These are phyloP conservation scores for Cloeon dipterum DNA, from an alignment of 2,888 invertebrate species.

Conservation along the genomic window DNA sequence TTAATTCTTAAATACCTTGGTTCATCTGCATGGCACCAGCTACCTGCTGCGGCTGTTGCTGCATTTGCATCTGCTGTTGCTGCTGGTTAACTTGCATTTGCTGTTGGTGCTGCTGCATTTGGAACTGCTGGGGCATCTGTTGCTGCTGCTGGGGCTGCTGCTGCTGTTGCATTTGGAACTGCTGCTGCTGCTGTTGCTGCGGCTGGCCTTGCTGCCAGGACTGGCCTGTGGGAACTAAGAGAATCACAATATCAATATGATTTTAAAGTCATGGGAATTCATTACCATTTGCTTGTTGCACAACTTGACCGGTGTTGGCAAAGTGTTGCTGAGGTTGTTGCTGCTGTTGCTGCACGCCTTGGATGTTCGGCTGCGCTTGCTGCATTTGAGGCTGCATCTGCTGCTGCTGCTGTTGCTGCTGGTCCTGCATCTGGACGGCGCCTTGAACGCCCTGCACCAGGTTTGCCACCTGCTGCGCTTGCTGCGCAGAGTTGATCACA, in stretches of 20 bases:
- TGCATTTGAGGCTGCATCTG: constrained; percentile 63
- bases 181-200: constrained; percentile 12
- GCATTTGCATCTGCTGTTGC: constrained; percentile 7
- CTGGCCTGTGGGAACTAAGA: too few species aligned
- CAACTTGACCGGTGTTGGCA: constrained; percentile 6
- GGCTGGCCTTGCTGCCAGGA: too few species aligned
- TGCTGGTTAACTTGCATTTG: constrained; percentile 9
- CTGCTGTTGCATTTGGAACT: constrained; percentile 7
- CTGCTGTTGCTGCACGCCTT: constrained; percentile 16
- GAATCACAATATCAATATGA: too few species aligned
- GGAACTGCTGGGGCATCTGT: constrained; percentile 3
- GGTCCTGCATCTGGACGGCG: constrained; percentile 28
- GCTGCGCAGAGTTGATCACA: too few species aligned
- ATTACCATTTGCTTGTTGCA: too few species aligned
- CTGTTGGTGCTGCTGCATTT: constrained; percentile 8
- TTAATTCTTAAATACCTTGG: too few species aligned
- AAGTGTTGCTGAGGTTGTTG: constrained; percentile 18
- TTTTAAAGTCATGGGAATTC: too few species aligned
- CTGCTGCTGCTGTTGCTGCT: constrained; percentile 46
- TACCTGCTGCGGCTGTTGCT: constrained; percentile 10
- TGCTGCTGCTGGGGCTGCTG: constrained; percentile 7
- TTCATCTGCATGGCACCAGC: constrained; percentile 13
- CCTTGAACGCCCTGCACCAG: too few species aligned
- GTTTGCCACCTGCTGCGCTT: too few species aligned
- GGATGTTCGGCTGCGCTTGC: constrained; percentile 17